Conservation (phyloP, 2,113 vertebrate species). For the Thymallus thymallus region DNA sequence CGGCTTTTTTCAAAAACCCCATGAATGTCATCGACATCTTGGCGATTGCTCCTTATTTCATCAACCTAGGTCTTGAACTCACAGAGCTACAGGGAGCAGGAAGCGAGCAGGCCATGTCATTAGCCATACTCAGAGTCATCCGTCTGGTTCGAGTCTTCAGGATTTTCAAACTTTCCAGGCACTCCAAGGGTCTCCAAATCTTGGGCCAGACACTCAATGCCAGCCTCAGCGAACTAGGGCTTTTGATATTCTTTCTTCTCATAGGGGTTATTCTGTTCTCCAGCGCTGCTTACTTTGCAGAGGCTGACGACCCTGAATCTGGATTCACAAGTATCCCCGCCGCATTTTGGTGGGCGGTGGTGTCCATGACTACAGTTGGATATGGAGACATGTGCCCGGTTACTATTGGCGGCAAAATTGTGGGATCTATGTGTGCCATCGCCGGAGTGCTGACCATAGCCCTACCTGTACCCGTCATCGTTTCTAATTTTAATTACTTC, state of each 20-base stretch:
- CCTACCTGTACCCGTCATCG: conserved; percentile 82
- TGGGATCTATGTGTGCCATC: conserved; percentile 92
- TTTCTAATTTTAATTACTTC: conserved; percentile 80
- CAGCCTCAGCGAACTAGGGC: conserved; percentile 88
- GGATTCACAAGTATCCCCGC: conserved; percentile 90
- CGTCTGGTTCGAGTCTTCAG: conserved; percentile 91
- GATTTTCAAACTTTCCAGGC: conserved; percentile 94
- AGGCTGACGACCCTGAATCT: conserved; percentile 85
- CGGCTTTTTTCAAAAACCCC: conserved; percentile 87
- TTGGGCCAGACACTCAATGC: conserved; percentile 88
- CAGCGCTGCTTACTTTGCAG: conserved; percentile 92
- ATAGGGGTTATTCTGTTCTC: conserved; percentile 93
- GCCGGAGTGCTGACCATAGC: conserved; percentile 93
- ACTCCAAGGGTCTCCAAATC: conserved; percentile 94
- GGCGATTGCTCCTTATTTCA: conserved; percentile 90
- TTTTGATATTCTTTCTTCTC: conserved; percentile 93
- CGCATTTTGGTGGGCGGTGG: conserved; percentile 97
- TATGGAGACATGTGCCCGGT: conserved; percentile 95
- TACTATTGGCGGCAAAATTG: conserved; percentile 91
- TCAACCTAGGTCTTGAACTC: conserved; percentile 86
- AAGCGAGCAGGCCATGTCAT: conserved; percentile 86
- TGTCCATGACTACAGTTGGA: conserved; percentile 95
- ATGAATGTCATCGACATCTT: conserved; percentile 92
- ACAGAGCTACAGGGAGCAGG: conserved; percentile 83
- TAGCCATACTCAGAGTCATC: conserved; percentile 90